Conservation (phyloP, 1,140 invertebrate species). For the Diprion similis region DNA sequence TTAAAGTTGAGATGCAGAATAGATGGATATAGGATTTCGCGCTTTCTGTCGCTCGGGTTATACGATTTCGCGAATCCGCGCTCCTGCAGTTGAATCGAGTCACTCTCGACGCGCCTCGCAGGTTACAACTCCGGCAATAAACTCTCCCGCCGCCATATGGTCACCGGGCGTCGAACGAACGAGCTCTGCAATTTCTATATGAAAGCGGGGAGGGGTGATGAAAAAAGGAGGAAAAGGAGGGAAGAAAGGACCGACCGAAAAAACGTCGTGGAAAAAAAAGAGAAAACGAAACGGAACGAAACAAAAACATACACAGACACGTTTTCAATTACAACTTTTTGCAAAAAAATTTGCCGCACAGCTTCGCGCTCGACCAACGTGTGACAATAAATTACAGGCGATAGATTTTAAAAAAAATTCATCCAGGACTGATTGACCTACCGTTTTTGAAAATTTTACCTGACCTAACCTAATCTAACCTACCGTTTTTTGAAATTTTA, state of each 20-base stretch:
- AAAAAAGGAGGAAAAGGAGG: not conserved
- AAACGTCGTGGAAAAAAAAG: not conserved
- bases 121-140: not conserved
- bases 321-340: no score
- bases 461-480: no score
- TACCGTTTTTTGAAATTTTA: no score
- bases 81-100: no score
- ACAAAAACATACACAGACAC: no score
- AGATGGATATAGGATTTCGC: not conserved
- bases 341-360: no score
- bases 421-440: not conserved
- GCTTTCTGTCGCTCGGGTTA: no score
- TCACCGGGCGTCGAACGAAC: not conserved
- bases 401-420: not conserved
- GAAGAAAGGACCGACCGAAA: not conserved
- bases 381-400: not conserved
- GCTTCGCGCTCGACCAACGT: not conserved
- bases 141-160: not conserved
- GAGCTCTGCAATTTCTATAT: not conserved
- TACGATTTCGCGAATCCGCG: not conserved
- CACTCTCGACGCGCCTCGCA: not conserved
- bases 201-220: not conserved
- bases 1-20: no score
- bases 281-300: no score
- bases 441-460: no score